Evolutionary conservation across 2,888 invertebrate species (phyloP).

Genomic region (Pyrrhia umbra): DNA sequence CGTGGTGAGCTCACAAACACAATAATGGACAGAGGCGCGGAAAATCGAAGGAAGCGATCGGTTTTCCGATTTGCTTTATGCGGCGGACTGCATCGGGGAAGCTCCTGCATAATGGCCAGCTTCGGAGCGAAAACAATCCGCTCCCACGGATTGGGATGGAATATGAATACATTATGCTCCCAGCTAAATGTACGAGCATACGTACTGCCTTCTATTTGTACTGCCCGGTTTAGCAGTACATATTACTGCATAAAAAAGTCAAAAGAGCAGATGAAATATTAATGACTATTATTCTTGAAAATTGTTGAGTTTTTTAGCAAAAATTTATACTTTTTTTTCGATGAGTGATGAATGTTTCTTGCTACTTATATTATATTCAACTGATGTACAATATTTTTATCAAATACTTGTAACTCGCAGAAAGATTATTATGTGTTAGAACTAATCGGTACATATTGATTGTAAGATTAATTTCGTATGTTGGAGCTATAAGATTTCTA

Average conservation of each 20-base stretch:
- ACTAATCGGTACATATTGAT: too few relatives aligned
- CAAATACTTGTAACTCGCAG: too few relatives aligned
- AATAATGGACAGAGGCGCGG: constrained; percentile 84
- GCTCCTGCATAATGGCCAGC: constrained; percentile 78
- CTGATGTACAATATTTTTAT: too few relatives aligned
- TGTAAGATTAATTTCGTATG: too few relatives aligned
- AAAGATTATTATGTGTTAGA: too few relatives aligned
- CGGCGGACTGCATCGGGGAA: constrained; percentile 62
- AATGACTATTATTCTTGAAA: not conserved
- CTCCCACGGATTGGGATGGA: constrained; percentile 55
- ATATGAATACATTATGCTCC: constrained; percentile 65
- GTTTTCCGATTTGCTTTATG: constrained; percentile 81
- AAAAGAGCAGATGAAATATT: not conserved
- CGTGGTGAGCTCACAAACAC: constrained; percentile 85
- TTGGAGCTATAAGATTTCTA: too few relatives aligned
- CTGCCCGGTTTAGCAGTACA: not conserved
- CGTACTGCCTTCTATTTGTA: constrained; percentile 27
- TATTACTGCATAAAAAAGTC: constrained; percentile 3
- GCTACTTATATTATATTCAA: too few relatives aligned
- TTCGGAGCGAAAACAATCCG: constrained; percentile 67
- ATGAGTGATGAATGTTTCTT: too few relatives aligned
- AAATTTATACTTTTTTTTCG: too few relatives aligned
- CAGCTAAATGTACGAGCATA: constrained; percentile 43
- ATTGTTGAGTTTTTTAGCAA: not conserved
- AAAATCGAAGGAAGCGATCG: constrained; percentile 87